Conservation (phyloP, 37 sponge, comb jelly and placozoan genomes). For the Lycopodina hypogea region DNA sequence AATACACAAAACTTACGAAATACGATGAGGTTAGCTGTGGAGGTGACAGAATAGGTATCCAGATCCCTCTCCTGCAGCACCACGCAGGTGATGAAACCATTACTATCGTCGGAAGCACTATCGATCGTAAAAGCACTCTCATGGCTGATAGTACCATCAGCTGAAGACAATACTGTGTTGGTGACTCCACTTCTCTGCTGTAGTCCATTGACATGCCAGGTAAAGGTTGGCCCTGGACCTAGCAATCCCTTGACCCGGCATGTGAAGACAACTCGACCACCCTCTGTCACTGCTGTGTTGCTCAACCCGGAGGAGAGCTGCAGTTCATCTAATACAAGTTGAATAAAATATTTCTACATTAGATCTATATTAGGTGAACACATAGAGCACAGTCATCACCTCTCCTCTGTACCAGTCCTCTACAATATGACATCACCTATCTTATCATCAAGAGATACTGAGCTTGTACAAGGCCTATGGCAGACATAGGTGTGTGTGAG, state of each 20-base stretch:
- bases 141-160: not conserved
- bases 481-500: too few relatives aligned
- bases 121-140: not conserved
- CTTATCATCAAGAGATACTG: too few relatives aligned
- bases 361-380: too few relatives aligned
- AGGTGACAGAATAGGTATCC: not conserved
- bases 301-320: not conserved
- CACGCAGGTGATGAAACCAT: slow-evolving; percentile 8
- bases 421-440: too few relatives aligned
- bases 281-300: not conserved
- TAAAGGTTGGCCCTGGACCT: slow-evolving; percentile 13
- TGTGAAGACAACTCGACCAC: not conserved
- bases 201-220: not conserved
- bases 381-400: too few relatives aligned
- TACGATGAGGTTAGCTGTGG: slow-evolving; percentile 11
- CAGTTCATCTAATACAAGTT: not conserved
- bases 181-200: not conserved
- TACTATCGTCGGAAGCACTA: not conserved
- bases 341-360: not conserved
- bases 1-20: slow-evolving; percentile 26
- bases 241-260: slow-evolving; percentile 17
- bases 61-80: not conserved
- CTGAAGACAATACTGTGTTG: not conserved
- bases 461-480: too few relatives aligned
- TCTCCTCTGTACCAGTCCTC: too few relatives aligned